These are phyloP conservation scores for Macrosiphum euphorbiae DNA, from an alignment of 2,888 invertebrate genomes.

Conservation along the genomic window DNA sequence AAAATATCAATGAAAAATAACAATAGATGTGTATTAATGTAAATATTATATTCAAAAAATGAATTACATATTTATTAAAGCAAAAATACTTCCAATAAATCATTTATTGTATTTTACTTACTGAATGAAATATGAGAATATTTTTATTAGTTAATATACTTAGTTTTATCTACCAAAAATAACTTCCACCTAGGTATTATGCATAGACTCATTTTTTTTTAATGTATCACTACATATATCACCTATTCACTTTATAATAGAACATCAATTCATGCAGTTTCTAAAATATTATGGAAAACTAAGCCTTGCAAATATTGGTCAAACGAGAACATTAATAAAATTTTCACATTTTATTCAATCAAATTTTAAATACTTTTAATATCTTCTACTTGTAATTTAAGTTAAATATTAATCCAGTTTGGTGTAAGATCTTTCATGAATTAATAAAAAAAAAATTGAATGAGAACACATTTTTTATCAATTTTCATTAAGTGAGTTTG, in stretches of 20 bases:
- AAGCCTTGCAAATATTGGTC: background rate
- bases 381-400: background rate
- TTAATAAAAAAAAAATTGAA: background rate
- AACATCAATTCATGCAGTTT: background rate
- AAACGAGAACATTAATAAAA: background rate
- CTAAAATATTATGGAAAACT: background rate
- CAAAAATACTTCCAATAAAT: background rate
- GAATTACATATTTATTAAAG: background rate
- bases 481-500: background rate
- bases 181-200: background rate
- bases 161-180: background rate
- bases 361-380: background rate
- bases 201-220: too few species aligned
- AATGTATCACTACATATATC: too few species aligned
- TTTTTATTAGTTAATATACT: background rate
- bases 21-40: background rate
- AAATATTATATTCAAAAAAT: background rate
- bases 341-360: background rate
- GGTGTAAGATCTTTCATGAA: background rate
- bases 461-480: background rate
- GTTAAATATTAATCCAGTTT: background rate
- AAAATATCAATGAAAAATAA: background rate
- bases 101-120: background rate
- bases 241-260: too few species aligned
- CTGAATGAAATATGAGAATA: too few species aligned